Evolutionary conservation across 2,888 invertebrate genomes (phyloP).

Genomic region (Octonoba sinensis): DNA sequence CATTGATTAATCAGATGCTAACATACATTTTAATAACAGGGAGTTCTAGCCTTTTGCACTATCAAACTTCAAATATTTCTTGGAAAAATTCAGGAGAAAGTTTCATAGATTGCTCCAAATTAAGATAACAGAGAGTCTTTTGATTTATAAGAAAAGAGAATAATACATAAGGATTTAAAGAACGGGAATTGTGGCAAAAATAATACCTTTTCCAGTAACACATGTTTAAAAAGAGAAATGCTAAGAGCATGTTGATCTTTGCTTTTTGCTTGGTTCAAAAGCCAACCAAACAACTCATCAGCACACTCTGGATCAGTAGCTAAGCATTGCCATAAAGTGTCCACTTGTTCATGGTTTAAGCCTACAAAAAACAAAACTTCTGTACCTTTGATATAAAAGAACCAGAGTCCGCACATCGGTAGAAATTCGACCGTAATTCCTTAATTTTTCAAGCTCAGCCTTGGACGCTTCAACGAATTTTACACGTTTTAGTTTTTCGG

Average conservation of each 20-base stretch:
- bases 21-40: no score
- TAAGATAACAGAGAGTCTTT: no score
- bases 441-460: no score
- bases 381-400: no score
- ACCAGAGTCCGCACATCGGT: no score
- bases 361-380: conserved; percentile 73
- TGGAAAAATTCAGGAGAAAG: no score
- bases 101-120: neutral
- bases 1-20: no score
- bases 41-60: no score
- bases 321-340: conserved; percentile 90
- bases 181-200: neutral
- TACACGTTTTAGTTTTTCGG: no score
- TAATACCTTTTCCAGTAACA: conserved; percentile 83
- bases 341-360: conserved; percentile 83
- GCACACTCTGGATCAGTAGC: conserved; percentile 87
- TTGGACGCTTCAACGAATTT: no score
- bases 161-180: neutral
- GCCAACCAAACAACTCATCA: conserved; percentile 93
- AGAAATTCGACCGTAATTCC: no score
- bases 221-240: conserved; percentile 86
- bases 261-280: conserved; percentile 90
- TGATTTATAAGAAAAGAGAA: neutral
- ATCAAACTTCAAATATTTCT: no score
- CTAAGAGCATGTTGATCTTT: conserved; percentile 90